Evolutionary conservation across 1,140 invertebrate species (phyloP).

Genomic region (Drosophila simulans): DNA sequence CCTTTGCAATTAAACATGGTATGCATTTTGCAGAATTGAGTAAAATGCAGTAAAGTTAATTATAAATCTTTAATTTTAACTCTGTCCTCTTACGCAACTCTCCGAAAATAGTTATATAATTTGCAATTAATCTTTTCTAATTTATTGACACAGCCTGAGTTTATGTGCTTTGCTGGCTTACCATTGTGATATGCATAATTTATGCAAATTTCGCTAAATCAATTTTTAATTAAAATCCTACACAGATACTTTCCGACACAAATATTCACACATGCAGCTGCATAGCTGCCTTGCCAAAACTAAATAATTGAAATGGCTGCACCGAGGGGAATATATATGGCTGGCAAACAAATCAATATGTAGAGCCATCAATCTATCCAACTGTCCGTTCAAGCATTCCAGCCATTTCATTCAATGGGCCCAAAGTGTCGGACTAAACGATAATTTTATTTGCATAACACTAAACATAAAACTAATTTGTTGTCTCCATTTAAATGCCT

Average conservation of each 20-base stretch:
- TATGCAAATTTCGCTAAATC: constrained; percentile 82
- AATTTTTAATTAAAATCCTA: constrained; percentile 81
- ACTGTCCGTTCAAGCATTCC: constrained; percentile 46
- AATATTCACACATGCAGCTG: not conserved
- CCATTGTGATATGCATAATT: constrained; percentile 76
- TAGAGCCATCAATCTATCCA: constrained; percentile 43
- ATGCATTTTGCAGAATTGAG: constrained; percentile 17
- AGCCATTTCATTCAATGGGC: constrained; percentile 37
- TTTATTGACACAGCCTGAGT: constrained; percentile 67
- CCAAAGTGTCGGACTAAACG: constrained; percentile 49
- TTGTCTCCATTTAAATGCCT: constrained; percentile 43
- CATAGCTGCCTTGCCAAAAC: constrained; percentile 37
- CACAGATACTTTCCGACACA: constrained; percentile 28
- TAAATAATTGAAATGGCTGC: constrained; percentile 50
- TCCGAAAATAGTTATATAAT: constrained; percentile 52
- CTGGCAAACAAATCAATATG: constrained; percentile 75
- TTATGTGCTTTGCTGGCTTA: constrained; percentile 54
- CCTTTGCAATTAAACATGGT: constrained; percentile 3
- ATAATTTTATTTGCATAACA: constrained; percentile 71
- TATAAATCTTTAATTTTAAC: constrained; percentile 61
- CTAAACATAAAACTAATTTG: constrained; percentile 65
- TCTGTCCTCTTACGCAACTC: not conserved
- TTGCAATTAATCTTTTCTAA: constrained; percentile 79
- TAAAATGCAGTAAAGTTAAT: constrained; percentile 8
- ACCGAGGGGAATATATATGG: constrained; percentile 19